Percentiles rank a stretch among this genome's conserved stretches.
Evolutionary conservation across 2,797 vertebrate genomes (phyloP).

Genomic region (Liasis olivaceus): DNA sequence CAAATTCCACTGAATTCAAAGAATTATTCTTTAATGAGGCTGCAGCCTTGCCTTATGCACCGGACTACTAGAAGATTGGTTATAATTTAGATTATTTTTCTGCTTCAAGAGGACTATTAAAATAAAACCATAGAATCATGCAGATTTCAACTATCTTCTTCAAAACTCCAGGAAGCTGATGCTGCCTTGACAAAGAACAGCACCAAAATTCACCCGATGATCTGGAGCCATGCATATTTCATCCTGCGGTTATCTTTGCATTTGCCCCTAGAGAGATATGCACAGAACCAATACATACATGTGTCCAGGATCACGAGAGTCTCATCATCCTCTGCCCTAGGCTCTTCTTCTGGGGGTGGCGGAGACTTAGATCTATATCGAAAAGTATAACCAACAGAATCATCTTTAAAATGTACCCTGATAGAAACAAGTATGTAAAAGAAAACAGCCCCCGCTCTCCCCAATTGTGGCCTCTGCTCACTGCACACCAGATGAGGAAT

Average conservation of each 20-base stretch:
- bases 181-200: no score
- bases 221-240: not conserved
- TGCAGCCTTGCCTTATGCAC: no score
- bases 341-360: slow-evolving; percentile 71
- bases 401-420: not conserved
- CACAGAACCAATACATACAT: slow-evolving; percentile 72
- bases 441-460: not conserved
- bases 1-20: not conserved
- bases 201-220: not conserved
- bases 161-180: not conserved
- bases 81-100: not conserved
- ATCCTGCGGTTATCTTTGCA: no score
- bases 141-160: not conserved
- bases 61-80: not conserved
- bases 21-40: not conserved
- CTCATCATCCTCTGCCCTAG: slow-evolving; percentile 73
- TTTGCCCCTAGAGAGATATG: not conserved
- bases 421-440: not conserved
- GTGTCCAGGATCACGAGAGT: slow-evolving; percentile 80
- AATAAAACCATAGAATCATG: not conserved
- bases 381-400: slow-evolving; percentile 1
- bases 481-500: no score
- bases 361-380: slow-evolving; percentile 83
- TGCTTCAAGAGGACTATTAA: not conserved
- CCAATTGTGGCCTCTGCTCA: not conserved